phyloP scores from a whole-genome alignment of 2,888 invertebrate genomes.

The Mesorhabditis spiculigera region DNA sequence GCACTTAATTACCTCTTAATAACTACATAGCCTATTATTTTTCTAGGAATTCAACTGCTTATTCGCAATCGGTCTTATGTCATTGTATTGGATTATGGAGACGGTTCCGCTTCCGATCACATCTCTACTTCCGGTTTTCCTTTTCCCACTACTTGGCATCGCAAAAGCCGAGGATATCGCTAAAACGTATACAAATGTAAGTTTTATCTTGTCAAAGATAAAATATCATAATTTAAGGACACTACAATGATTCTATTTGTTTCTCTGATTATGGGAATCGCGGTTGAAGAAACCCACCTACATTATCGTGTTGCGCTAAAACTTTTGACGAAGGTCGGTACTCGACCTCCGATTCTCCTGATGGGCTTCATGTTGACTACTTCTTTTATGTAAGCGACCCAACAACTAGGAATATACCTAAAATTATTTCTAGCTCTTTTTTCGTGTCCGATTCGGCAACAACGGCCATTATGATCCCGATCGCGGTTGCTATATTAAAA shows the following conservation, averaged over 20 bases:
- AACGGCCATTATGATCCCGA: constrained; percentile 86
- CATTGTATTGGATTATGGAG: constrained; percentile 31
- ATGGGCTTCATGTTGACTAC: constrained; percentile 30
- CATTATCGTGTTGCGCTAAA: constrained; percentile 35
- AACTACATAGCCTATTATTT: not conserved
- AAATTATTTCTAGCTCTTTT: constrained; percentile 16
- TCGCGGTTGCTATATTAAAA: constrained; percentile 78
- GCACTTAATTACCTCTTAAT: no score
- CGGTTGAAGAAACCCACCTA: constrained; percentile 30
- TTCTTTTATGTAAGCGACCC: constrained; percentile 21
- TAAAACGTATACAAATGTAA: constrained; percentile 24
- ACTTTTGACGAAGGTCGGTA: constrained; percentile 27
- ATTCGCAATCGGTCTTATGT: constrained; percentile 30
- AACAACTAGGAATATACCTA: not conserved
- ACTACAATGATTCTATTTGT: constrained; percentile 27
- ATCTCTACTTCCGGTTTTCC: constrained; percentile 35
- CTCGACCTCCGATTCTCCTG: constrained; percentile 13
- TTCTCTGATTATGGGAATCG: constrained; percentile 36
- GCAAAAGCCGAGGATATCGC: constrained; percentile 27
- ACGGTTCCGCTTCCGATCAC: constrained; percentile 36
- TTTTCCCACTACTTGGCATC: constrained; percentile 39
- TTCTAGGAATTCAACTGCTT: constrained; percentile 34
- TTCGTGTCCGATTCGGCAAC: constrained; percentile 52
- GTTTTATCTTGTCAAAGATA: not conserved
- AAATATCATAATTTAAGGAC: constrained; percentile 17